Base-by-base conservation (phyloP, 2,888 invertebrate species). In the Aplocera efformata region DNA sequence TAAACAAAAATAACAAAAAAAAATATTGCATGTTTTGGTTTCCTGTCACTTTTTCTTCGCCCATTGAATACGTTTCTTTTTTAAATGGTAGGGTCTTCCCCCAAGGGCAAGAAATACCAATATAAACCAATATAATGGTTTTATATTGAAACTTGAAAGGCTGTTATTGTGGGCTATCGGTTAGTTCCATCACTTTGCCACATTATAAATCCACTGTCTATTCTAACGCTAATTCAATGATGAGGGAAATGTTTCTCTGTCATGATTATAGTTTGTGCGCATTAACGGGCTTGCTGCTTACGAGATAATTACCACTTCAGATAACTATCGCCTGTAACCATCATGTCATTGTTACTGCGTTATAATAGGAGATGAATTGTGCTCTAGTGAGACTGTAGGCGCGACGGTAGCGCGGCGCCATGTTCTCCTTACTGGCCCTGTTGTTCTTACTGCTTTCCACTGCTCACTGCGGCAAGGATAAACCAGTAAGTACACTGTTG, bases 401-500 rank as follows among this genome's bases (percentile, higher is more conserved):
- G 57, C 53, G 53, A 41, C 43, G 55, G 64, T 58, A 56, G 64
- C 61, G 55, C 38, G 53, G 56, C n/a, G n/a, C 67, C 70, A 86
- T 86, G 86, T 64, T 58, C 45, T 60, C 64, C 42, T 58, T 67
- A 58, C 61, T 84, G 62, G 64, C 66, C 10, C 51, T 75, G 32
- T 51, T 77, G n/a, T 50, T 76, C 24, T 40, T 67, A 22, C 56
- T 81, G 23, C 37, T 75, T n/a, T 58, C 63, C 22, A 46, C 62
- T 35, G 66, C 61, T 17, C 56, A 58, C 41, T 72, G 72, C 3
- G 77, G 58, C 10, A 83, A 85, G 49, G 66, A 78, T 23, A 83
- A 71, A 47, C 78, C 83, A 58, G 86, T 85, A 57, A 72, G 79
- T 60, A n/a, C n/a, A n/a, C n/a, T n/a, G n/a, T n/a, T n/a, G n/a